Conservation (phyloP, 2,113 vertebrate genomes). For the Muscicapa adusta region DNA sequence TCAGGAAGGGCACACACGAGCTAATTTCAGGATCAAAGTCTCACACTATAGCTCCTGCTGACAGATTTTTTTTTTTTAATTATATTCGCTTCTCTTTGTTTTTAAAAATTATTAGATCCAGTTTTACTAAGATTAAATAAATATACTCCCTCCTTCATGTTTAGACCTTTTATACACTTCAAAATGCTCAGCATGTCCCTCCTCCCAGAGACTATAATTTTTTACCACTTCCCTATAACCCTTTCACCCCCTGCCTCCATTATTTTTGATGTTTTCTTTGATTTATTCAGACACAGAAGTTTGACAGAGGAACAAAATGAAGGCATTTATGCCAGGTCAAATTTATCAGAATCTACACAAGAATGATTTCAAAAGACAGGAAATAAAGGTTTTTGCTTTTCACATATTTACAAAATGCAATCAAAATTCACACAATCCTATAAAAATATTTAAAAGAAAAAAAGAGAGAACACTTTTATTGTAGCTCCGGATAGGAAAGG, state of each 20-base stretch:
- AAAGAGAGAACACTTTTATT: not conserved
- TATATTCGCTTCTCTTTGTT: not conserved
- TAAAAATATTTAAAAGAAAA: not conserved
- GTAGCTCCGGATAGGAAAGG: not conserved
- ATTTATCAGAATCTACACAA: not conserved
- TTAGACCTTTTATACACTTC: slow-evolving; percentile 19
- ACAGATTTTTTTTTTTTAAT: not conserved
- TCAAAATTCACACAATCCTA: not conserved
- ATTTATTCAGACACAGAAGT: slow-evolving; percentile 30
- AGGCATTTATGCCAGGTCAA: not conserved
- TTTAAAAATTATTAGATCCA: not conserved
- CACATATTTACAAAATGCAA: not conserved
- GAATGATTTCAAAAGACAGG: not conserved
- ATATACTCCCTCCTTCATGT: not conserved
- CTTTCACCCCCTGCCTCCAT: not conserved
- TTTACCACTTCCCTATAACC: not conserved
- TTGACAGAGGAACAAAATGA: not conserved
- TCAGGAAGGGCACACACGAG: not conserved
- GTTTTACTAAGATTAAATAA: slow-evolving; percentile 15
- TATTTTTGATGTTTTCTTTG: slow-evolving; percentile 11
- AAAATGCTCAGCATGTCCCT: slow-evolving; percentile 35
- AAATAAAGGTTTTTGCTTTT: not conserved
- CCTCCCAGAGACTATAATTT: not conserved
- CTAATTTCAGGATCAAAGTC: slow-evolving; percentile 44
- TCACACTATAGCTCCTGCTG: not conserved